Conservation (phyloP, 2,888 invertebrate species). For the Clanis bilineata region DNA sequence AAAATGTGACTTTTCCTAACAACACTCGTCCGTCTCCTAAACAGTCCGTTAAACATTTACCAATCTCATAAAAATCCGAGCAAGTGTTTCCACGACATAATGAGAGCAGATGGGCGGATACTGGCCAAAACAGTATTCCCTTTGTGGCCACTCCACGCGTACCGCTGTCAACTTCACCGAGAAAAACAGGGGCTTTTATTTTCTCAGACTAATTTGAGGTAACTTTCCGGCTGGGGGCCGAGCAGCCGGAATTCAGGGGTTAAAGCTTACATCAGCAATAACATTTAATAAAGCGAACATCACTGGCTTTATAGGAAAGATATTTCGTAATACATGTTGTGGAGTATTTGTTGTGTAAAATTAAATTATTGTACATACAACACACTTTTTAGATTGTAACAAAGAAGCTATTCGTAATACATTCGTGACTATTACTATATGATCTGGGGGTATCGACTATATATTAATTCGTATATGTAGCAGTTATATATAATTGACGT, state of each 20-base stretch:
- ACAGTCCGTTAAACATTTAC: conserved; percentile 46
- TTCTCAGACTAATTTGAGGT: conserved; percentile 64
- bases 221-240: conserved; percentile 46
- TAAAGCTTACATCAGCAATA: conserved; percentile 12
- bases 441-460: too few species aligned
- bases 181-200: conserved; percentile 60
- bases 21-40: conserved; percentile 28
- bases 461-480: too few species aligned
- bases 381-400: too few species aligned
- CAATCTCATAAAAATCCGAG: conserved; percentile 48
- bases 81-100: conserved; percentile 52
- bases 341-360: neutral
- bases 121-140: conserved; percentile 50
- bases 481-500: too few species aligned
- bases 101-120: conserved; percentile 52
- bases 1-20: conserved; percentile 17
- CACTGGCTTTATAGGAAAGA: conserved; percentile 39
- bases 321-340: neutral
- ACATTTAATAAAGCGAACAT: conserved; percentile 19
- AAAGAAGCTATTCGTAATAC: too few species aligned
- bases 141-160: conserved; percentile 48
- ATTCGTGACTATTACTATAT: too few species aligned
- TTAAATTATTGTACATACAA: neutral
- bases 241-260: conserved; percentile 38
- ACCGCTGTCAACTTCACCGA: conserved; percentile 52